These are phyloP conservation scores for Cephus spinipes DNA, from an alignment of 2,888 invertebrate species.

Conservation along the genomic window DNA sequence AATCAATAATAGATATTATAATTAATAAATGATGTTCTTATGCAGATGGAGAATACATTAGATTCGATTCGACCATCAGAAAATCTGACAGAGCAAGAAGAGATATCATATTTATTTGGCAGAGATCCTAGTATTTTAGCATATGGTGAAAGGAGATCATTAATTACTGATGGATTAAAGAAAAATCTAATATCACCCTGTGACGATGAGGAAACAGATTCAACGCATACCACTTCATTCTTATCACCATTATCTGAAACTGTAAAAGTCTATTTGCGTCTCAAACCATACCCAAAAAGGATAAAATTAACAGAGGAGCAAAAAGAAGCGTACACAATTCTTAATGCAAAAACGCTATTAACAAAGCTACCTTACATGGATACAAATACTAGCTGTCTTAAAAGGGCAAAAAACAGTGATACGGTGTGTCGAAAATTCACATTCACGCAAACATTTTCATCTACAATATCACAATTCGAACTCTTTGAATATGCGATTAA, in stretches of 20 bases:
- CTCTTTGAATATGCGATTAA: constrained; percentile 61
- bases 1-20: not conserved
- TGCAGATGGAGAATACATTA: constrained; percentile 46
- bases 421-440: constrained; percentile 52
- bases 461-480: constrained; percentile 63
- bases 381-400: constrained; percentile 42
- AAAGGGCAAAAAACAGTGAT: constrained; percentile 44
- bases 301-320: constrained; percentile 44
- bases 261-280: constrained; percentile 71
- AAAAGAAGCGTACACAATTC: constrained; percentile 66
- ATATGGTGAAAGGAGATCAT: constrained; percentile 49
- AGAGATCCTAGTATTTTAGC: constrained; percentile 62
- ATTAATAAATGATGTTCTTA: not conserved
- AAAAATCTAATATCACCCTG: constrained; percentile 53
- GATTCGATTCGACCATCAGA: constrained; percentile 43
- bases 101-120: constrained; percentile 55
- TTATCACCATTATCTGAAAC: constrained; percentile 38
- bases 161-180: constrained; percentile 36
- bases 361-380: constrained; percentile 65
- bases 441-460: constrained; percentile 59
- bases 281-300: constrained; percentile 69
- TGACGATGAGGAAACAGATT: constrained; percentile 42
- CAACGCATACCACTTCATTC: not conserved
- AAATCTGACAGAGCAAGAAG: constrained; percentile 20
- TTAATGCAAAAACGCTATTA: constrained; percentile 67